Base-by-base conservation (phyloP, 2,797 vertebrate species). In the Otolemur crassicaudatus region DNA sequence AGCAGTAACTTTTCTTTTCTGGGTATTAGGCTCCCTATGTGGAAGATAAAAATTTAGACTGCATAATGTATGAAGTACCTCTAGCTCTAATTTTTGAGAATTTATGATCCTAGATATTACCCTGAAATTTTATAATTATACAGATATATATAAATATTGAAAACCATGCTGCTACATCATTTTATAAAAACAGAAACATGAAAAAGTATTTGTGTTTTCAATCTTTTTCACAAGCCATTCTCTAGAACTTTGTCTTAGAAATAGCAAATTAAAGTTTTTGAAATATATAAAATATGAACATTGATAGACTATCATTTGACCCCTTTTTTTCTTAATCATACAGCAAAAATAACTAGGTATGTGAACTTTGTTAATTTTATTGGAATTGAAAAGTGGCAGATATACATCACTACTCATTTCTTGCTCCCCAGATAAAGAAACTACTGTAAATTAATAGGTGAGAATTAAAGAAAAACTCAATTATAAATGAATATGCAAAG, bases 401-500 rank as follows among this genome's bases (percentile, higher is more conserved):
- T 65, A 95, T 84, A 95, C 14, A 0, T 29, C 29, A 79, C 63
- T 92, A 94, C 95, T 79, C 46, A 97, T 83, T 98, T 72, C 80
- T 79, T 97, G 82, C 85, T 86, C 58, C 37, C 12, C 77, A 94
- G 40, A 93, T 31, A 29, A 96, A 98, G 90, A 34, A 88, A 90
- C 31, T 81, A 27, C 3, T 92, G 31, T 84, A 88, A 83, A 61
- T 27, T 90, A 87, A 17, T 75, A 89, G 95, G 94, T 90, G 29
- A 20, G 63, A 93, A 94, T 77, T 63, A 37, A 96, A 91, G 31
- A 93, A 97, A 91, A 84, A 60, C 20, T 90, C 46, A 77, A 49
- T 96, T 92, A 90, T 93, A 90, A 97, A 46, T 43, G 12, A 97
- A 75, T 72, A 88, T 80, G 46, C 31, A 93, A 96, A 96, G 29